These are phyloP conservation scores for Aurelia aurita DNA, from an alignment of 30 jellyfish, hydroid and myxozoan genomes.

Conservation along the genomic window DNA sequence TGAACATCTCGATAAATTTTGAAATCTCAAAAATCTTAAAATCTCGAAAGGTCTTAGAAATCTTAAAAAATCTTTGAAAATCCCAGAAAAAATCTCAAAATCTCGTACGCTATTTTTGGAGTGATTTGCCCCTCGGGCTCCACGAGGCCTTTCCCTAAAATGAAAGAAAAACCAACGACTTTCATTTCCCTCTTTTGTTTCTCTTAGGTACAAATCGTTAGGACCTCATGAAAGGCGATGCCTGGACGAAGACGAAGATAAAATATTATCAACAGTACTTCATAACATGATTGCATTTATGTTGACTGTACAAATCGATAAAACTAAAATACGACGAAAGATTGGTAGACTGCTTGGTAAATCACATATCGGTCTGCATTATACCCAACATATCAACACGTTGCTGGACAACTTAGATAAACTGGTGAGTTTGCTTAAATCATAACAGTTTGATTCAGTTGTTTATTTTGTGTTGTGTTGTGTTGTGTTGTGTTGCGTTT, in stretches of 20 bases:
- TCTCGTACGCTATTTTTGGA: too few relatives aligned
- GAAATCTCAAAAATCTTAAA: too few relatives aligned
- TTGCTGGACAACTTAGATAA: constrained; percentile 74
- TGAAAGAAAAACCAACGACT: too few relatives aligned
- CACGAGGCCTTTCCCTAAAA: too few relatives aligned
- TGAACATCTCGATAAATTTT: too few relatives aligned
- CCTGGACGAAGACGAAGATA: constrained; percentile 95
- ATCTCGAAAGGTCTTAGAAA: too few relatives aligned
- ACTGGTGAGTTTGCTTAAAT: constrained; percentile 52
- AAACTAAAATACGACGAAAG: constrained; percentile 68
- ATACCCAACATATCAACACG: constrained; percentile 76
- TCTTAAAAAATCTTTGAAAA: too few relatives aligned
- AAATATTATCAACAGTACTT: constrained; percentile 62
- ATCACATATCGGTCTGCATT: constrained; percentile 84
- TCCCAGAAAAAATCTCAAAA: too few relatives aligned
- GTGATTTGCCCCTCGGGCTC: too few relatives aligned
- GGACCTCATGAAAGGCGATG: constrained; percentile 70
- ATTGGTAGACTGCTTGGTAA: constrained; percentile 82
- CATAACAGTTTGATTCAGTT: not conserved
- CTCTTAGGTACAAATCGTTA: constrained; percentile 73
- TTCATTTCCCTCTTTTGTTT: not conserved
- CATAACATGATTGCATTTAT: constrained; percentile 90
- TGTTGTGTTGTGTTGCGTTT: too few relatives aligned
- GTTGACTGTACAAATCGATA: constrained; percentile 79
- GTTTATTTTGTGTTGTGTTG: not conserved